phyloP scores from a whole-genome alignment of 2,113 vertebrate genomes.

The Bubo scandiacus region DNA sequence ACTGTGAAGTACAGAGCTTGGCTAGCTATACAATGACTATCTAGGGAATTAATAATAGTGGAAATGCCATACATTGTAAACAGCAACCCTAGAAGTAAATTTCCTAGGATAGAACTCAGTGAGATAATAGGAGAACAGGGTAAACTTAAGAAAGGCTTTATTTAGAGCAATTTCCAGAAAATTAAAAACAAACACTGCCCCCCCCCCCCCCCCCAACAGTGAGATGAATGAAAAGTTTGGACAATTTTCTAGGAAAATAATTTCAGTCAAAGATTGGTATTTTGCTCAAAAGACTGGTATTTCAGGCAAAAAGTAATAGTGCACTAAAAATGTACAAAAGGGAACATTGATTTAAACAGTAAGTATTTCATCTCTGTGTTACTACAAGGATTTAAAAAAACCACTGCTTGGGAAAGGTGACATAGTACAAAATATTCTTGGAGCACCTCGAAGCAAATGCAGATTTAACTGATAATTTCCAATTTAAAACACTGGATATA shows the following conservation, averaged over 20 bases:
- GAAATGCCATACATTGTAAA: background rate
- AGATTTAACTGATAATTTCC: background rate
- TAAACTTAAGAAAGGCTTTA: background rate
- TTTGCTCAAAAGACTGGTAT: background rate
- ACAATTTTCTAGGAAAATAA: background rate
- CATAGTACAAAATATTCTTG: background rate
- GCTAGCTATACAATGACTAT: background rate
- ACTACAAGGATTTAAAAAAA: background rate
- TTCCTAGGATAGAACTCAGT: background rate
- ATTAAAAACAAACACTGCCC: background rate
- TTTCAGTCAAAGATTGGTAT: background rate
- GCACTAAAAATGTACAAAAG: background rate
- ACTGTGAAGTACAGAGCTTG: background rate
- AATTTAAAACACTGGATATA: background rate
- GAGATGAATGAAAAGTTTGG: background rate
- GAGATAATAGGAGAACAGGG: background rate
- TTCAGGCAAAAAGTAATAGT: background rate
- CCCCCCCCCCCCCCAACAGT: background rate
- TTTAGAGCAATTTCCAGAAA: background rate
- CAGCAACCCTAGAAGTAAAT: background rate
- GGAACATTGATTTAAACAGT: background rate
- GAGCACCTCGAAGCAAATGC: background rate
- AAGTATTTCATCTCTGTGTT: background rate
- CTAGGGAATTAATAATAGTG: background rate
- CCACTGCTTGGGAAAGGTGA: background rate